Percentiles rank a stretch among this genome's conserved stretches.
These are phyloP conservation scores for Fulmarus glacialis DNA, from an alignment of 2,113 vertebrate genomes.

Conservation along the genomic window DNA sequence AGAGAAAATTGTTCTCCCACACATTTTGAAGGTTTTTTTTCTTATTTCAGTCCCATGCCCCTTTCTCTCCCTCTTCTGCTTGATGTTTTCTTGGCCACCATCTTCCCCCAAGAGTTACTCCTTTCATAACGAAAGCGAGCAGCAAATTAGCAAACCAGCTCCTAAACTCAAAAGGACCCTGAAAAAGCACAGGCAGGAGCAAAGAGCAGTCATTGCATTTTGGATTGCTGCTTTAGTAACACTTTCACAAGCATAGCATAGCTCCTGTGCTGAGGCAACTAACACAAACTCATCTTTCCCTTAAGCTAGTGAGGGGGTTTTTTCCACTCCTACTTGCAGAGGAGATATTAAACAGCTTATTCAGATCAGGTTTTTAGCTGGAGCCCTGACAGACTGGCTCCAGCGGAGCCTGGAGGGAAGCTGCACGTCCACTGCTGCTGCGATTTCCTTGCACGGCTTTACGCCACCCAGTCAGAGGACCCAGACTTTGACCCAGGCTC, in stretches of 20 bases:
- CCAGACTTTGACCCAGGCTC: neutral
- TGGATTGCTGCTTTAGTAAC: neutral
- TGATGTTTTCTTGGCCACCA: neutral
- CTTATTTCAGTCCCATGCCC: neutral
- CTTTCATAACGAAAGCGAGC: neutral
- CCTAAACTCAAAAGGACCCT: neutral
- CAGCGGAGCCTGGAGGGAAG: neutral
- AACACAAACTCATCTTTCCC: neutral
- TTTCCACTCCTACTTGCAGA: neutral
- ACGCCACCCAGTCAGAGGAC: neutral
- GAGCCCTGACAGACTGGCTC: neutral
- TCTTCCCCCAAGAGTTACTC: neutral
- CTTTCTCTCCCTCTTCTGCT: neutral
- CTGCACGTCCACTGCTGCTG: neutral
- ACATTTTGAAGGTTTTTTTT: neutral
- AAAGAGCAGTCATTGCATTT: fast-evolving
- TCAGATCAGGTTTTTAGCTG: neutral
- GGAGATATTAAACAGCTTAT: neutral
- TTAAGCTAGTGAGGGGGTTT: neutral
- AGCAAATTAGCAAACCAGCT: neutral
- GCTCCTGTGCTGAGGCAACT: neutral
- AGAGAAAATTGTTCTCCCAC: neutral
- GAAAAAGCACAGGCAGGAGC: neutral
- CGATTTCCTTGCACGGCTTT: neutral
- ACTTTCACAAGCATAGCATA: neutral